Evolutionary conservation across 2,888 invertebrate genomes (phyloP).

Genomic region (Agonopterix arenella): DNA sequence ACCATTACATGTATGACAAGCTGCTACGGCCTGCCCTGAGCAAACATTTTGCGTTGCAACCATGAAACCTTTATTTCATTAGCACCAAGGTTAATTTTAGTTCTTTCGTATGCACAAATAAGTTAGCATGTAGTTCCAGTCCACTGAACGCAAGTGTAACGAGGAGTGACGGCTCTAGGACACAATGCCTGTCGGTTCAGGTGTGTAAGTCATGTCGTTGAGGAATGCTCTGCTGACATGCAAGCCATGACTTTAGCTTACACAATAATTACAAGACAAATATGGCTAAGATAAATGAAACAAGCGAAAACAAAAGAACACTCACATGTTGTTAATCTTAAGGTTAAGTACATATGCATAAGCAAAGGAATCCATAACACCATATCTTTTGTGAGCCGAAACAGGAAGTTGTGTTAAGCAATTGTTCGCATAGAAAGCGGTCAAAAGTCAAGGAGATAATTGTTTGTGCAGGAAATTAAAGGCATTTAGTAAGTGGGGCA

Average conservation of each 20-base stretch:
- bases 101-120: constrained; percentile 9
- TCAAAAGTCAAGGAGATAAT: constrained; percentile 75
- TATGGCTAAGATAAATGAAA: background rate
- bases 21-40: constrained; percentile 10
- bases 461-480: constrained; percentile 72
- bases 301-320: too few species aligned
- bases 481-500: constrained; percentile 66
- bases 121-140: constrained; percentile 28
- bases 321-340: too few species aligned
- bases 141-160: constrained; percentile 36
- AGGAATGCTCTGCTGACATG: constrained; percentile 22
- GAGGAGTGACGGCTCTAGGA: constrained; percentile 49
- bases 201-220: constrained; percentile 32
- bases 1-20: constrained; percentile 42
- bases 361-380: background rate
- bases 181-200: constrained; percentile 41
- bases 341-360: background rate
- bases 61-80: background rate
- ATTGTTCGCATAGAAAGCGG: constrained; percentile 65
- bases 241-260: background rate
- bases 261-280: constrained; percentile 3
- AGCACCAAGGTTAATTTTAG: background rate
- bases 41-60: constrained; percentile 7
- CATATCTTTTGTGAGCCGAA: constrained; percentile 4
- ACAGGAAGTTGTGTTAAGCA: constrained; percentile 51